Evolutionary conservation across 2,113 vertebrate species (phyloP).

Genomic region (Rhynchopsitta pachyrhyncha): DNA sequence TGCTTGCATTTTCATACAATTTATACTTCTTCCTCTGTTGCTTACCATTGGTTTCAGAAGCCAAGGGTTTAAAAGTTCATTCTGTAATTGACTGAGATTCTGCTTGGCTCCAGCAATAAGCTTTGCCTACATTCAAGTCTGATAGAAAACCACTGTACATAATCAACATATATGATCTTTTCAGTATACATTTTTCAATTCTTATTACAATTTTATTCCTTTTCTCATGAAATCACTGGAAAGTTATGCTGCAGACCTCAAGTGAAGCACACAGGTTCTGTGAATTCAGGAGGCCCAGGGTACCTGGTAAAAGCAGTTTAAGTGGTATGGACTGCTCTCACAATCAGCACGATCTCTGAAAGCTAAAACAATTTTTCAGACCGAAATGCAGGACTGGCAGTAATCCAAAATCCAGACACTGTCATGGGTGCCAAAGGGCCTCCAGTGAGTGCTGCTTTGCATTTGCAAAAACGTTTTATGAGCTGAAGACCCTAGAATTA

Average conservation of each 20-base stretch:
- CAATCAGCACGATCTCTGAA: not conserved
- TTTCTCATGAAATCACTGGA: not conserved
- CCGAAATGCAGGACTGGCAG: slow-evolving; percentile 17
- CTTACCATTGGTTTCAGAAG: slow-evolving; percentile 10
- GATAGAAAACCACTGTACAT: not conserved
- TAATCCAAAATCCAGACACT: slow-evolving; percentile 57
- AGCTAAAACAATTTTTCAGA: slow-evolving; percentile 12
- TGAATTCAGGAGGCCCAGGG: not conserved
- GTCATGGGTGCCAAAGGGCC: slow-evolving; percentile 15
- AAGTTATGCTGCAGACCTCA: not conserved
- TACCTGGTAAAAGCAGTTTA: not conserved
- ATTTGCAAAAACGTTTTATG: slow-evolving; percentile 25
- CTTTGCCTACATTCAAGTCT: not conserved
- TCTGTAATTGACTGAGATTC: not conserved
- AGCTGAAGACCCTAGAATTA: slow-evolving; percentile 23
- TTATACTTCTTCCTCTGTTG: not conserved
- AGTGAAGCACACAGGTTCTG: not conserved
- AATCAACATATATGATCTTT: not conserved
- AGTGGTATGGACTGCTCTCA: not conserved
- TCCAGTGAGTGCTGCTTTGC: slow-evolving; percentile 41
- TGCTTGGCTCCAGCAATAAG: not conserved
- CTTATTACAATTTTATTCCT: not conserved
- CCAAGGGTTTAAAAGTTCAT: slow-evolving; percentile 19
- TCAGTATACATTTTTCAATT: not conserved
- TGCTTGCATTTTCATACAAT: not conserved